Conservation (phyloP, 2,113 vertebrate genomes). For the Struthio camelus region DNA sequence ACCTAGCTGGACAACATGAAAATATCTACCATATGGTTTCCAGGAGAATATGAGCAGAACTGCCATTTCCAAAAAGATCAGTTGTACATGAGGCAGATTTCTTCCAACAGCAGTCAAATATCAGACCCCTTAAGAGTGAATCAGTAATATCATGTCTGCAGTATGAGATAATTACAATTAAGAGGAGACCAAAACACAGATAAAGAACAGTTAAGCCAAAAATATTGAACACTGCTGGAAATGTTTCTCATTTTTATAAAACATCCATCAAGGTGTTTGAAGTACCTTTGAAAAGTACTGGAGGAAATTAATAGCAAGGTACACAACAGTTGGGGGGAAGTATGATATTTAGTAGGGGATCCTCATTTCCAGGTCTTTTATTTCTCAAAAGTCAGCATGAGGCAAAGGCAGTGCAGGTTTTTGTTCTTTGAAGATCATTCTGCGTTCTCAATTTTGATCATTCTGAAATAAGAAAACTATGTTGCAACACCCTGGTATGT, state of each 20-base stretch:
- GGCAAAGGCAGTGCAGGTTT: neutral
- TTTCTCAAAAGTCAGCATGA: neutral
- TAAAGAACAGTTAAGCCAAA: neutral
- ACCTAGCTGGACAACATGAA: neutral
- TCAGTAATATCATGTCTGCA: neutral
- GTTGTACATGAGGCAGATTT: rapidly evolving
- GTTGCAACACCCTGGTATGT: constrained; percentile 37
- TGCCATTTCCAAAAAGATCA: neutral
- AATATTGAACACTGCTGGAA: neutral
- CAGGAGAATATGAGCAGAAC: neutral
- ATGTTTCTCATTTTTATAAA: neutral
- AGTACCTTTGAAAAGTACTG: neutral
- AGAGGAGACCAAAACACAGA: neutral
- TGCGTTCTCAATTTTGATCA: neutral
- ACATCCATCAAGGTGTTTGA: neutral
- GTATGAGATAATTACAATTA: rapidly evolving
- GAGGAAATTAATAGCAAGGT: neutral
- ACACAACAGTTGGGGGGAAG: neutral
- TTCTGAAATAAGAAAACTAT: constrained; percentile 31
- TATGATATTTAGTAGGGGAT: neutral
- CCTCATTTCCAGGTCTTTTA: neutral
- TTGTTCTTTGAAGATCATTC: constrained; percentile 20
- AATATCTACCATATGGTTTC: neutral
- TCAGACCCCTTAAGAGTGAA: neutral
- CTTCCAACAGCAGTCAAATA: neutral